Base-by-base conservation (phyloP, 2,797 vertebrate species). In the Ceyx erithaca region DNA sequence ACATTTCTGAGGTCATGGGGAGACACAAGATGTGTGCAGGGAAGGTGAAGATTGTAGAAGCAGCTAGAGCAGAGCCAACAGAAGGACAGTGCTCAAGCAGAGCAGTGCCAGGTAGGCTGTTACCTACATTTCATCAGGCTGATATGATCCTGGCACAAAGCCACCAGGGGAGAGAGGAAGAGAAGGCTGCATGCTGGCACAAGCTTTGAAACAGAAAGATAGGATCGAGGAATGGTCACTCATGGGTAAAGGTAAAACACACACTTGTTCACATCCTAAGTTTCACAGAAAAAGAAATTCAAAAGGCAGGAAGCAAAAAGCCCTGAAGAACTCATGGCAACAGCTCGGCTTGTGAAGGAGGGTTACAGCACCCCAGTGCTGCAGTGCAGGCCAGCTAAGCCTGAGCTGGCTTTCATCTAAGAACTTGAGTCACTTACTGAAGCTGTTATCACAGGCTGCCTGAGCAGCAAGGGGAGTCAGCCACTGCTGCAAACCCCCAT, bases 281-380 rank as follows among this genome's bases (percentile, higher is more conserved):
- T 68, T 68, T 81, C 70, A 86, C 57, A 92, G 84, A 58, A 80
- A 93, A 92, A 75, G 41, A 67, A 85, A 91, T 67, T 89, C 69
- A 85, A 96, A 89, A 89, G 82, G 66, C 75, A 89, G 79, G 73
- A 92, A 92, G 57, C 2, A 5, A 82, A 85, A 90, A 77, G 37
- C 59, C 49, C 69, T 7, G 12, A 86, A 69, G 81, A 94, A 92
- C 82, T 93, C 43, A 48, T 33, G 49, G 54, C 58, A 89, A 70
- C 41, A 87, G 45, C 61, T 76, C 48, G 15, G 19, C 79, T 78
- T 83, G 61, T 80, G 49, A 86, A 80, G 68, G 35, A 72, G 15
- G 61, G 49, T 78, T 68, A 75, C 19, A 8, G 10, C 33, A 62
- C 9, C 41, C 30, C 72, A 51, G 14, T 0, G 1, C 52, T 35